Evolutionary conservation across 2,113 vertebrate species (phyloP), one percentile per base, ranked within the genome.

Genomic region (Ameiurus melas): DNA sequence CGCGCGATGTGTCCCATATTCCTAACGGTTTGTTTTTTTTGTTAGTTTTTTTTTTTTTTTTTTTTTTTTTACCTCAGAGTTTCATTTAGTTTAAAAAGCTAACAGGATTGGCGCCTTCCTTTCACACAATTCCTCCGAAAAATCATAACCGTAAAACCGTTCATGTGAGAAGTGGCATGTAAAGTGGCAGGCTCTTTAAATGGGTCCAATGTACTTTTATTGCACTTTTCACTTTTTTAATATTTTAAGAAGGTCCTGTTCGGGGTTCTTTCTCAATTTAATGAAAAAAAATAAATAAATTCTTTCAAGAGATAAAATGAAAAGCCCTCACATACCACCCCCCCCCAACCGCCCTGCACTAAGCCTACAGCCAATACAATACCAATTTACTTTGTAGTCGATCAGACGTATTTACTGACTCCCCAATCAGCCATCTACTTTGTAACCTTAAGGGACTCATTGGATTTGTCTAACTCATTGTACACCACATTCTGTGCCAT

Each of bases 321-420:
- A 36, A 39, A 83, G n/a, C n/a, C n/a, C n/a, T n/a, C n/a, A 36
- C 1, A 36, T 2, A 36, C 36, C 36, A 36, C 1, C 36, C 36
- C 36, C 36, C 36, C 36, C 36, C 36, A 36, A 84, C 36, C 9
- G 58, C 55, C 58, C 68, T 20, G 39, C 17, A 78, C 84, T 86
- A 14, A n/a, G 79, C 33, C 86, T 25, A 68, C 64, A 71, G 47
- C 9, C 47, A 51, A 57, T 68, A 75, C 47, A 86, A 51, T n/a
- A n/a, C 64, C 82, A 84, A 86, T 89, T 88, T 80, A 78, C 87
- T 90, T 85, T 73, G 75, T 19, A 86, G 81, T 89, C 82, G 85
- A 90, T 90, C 89, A 89, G 66, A 71, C 33, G 77, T 75, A 90
- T 89, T 91, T 85, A 87, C 87, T 90, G 68, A 79, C 83, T 60